Evolutionary conservation across 2,797 vertebrate genomes (phyloP).

Genomic region (Tolypeutes matacus): DNA sequence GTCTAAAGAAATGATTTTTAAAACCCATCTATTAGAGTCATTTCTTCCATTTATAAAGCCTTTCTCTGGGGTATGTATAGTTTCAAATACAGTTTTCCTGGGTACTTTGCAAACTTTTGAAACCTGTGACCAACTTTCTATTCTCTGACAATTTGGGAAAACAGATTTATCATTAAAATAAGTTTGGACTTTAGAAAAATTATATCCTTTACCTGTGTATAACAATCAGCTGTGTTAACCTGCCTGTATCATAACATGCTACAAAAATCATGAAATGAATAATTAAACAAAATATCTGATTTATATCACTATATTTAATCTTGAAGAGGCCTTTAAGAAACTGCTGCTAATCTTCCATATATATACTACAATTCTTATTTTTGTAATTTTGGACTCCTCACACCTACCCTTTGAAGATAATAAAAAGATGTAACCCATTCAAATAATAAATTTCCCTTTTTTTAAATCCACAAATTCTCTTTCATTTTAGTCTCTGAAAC

Average conservation of each 20-base stretch:
- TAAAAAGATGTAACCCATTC: slow-evolving; percentile 77
- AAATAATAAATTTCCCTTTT: slow-evolving; percentile 33
- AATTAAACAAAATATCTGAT: neutral
- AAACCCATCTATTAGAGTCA: neutral
- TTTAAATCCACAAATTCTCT: slow-evolving; percentile 61
- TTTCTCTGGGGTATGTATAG: neutral
- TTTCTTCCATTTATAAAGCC: slow-evolving; percentile 47
- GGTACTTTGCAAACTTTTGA: slow-evolving; percentile 19
- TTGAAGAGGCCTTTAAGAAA: slow-evolving; percentile 46
- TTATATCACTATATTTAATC: neutral
- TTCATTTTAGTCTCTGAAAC: slow-evolving; percentile 79
- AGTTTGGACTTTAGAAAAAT: slow-evolving; percentile 26
- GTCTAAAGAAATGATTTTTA: neutral
- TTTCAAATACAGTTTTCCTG: neutral
- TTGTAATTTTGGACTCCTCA: slow-evolving; percentile 69
- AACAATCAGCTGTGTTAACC: neutral
- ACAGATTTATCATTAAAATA: neutral
- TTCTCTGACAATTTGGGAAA: neutral
- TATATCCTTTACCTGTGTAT: neutral
- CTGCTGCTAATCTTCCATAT: neutral
- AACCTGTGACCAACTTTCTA: neutral
- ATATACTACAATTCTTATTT: slow-evolving; percentile 72
- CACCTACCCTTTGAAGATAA: slow-evolving; percentile 78
- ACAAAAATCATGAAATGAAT: neutral
- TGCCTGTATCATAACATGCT: neutral